Conservation (phyloP, 64 coral and sea anemone genomes). For the Orbicella faveolata region DNA sequence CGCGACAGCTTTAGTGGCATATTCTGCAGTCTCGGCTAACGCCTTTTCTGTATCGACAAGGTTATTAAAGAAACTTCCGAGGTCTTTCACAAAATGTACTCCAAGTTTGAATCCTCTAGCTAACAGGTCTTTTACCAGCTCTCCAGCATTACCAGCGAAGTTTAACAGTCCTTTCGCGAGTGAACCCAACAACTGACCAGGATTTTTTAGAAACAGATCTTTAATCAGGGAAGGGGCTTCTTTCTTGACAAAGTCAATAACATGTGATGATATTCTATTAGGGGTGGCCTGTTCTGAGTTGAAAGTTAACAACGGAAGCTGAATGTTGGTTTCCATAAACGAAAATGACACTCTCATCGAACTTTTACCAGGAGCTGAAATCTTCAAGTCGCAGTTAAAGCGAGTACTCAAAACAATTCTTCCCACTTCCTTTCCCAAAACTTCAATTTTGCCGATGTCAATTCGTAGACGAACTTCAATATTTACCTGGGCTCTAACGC, state of each 20-base stretch:
- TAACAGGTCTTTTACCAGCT: conserved; percentile 45
- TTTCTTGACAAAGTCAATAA: conserved; percentile 22
- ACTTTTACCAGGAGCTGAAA: conserved; percentile 62
- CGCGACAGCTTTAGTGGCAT: background rate
- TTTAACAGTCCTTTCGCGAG: conserved; percentile 56
- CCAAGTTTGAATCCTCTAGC: conserved; percentile 35
- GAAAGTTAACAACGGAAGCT: conserved; percentile 44
- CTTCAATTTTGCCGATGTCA: conserved; percentile 58
- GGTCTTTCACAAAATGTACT: conserved; percentile 4
- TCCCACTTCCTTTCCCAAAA: conserved; percentile 44
- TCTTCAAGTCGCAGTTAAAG: conserved; percentile 37
- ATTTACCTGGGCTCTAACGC: conserved; percentile 33
- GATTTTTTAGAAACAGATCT: conserved; percentile 16
- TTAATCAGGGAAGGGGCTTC: conserved; percentile 38
- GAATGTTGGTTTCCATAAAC: conserved; percentile 42
- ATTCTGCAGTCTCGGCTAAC: conserved; percentile 12
- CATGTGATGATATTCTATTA: conserved; percentile 37
- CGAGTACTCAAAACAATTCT: conserved; percentile 46
- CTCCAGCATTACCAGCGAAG: conserved; percentile 39
- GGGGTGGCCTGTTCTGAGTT: conserved; percentile 47
- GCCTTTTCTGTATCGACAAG: conserved; percentile 30
- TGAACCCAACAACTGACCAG: conserved; percentile 44
- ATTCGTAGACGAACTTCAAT: conserved; percentile 19
- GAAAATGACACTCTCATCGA: conserved; percentile 25
- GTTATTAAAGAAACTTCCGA: conserved; percentile 58